Base-by-base conservation (phyloP, 2,113 vertebrate genomes). In the Pogona vitticeps region DNA sequence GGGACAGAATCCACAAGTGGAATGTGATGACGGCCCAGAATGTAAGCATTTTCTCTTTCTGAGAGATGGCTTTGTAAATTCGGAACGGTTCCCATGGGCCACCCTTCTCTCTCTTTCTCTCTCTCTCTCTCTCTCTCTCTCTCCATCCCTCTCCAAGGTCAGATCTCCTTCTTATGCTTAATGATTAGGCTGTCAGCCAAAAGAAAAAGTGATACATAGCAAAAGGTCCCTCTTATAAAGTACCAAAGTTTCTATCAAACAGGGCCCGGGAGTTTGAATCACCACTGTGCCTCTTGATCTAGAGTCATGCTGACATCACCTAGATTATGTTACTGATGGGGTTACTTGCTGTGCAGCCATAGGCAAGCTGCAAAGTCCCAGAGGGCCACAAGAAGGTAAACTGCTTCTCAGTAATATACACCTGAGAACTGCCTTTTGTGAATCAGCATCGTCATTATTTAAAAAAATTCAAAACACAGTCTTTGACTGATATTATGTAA, bases 141-240 rank as follows among this genome's bases (percentile, higher is more conserved):
- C 46, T 52, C 46, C 10, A 6, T 59, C 33, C 9, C 9, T 23
- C 59, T 59, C 33, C 61, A 88, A 71, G 61, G 33, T 26, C 65
- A 83, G 73, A 88, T 52, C 36, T 28, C 14, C 28, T 18, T 61
- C 52, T 86, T 58, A 40, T 87, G 28, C 67, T 78, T 59, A 68
- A 56, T 76, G 73, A 83, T 58, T 76, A 72, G 38, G 18, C 80
- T 78, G 28, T 40, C 38, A 61, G 73, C 18, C 46, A 46, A 38
- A 75, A 15, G n/a, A 31, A 42, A n/a, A 23, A 31, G 28, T 31
- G 1, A 58, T 10, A 33, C 70, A n/a, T 36, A 78, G 31, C 38
- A 38, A 46, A 71, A 31, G 6, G 15, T 2, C 8, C 5, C 26
- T 59, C 36, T 46, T 56, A 26, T 76, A 3, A 68, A 31, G 26